Conservation (phyloP, 2,113 vertebrate species). For the Miniopterus natalensis region DNA sequence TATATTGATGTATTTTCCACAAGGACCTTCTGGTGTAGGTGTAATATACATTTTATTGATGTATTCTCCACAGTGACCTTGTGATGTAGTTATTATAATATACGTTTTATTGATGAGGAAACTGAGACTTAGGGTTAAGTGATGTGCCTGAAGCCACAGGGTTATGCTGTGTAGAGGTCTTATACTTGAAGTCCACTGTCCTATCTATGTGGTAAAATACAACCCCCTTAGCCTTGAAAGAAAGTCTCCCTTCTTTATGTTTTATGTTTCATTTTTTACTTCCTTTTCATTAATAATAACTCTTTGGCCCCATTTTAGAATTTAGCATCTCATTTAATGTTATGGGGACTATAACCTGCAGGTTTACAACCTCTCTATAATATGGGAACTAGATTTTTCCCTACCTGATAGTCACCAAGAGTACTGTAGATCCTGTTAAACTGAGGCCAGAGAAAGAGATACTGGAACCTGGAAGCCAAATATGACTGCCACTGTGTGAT, state of each 20-base stretch:
- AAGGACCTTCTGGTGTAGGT: not conserved
- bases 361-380: not conserved
- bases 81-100: not conserved
- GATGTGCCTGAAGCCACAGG: not conserved
- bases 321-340: not conserved
- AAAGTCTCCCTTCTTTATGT: not conserved
- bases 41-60: not conserved
- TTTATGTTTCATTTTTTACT: not conserved
- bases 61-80: not conserved
- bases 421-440: not conserved
- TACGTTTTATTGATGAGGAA: not conserved
- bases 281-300: not conserved
- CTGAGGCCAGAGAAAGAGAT: not conserved
- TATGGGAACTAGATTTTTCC: not conserved
- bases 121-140: not conserved
- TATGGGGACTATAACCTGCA: not conserved
- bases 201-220: not conserved
- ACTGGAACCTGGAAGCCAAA: not conserved
- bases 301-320: slow-evolving; percentile 10
- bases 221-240: not conserved
- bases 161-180: not conserved
- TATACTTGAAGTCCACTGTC: not conserved
- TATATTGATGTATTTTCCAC: not conserved
- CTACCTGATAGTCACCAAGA: not conserved
- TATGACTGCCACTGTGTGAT: not conserved